Evolutionary conservation across 37 sponge, comb jelly and placozoan genomes (phyloP), one percentile per base, ranked within the genome.

Genomic region (Eunapius fragilis): DNA sequence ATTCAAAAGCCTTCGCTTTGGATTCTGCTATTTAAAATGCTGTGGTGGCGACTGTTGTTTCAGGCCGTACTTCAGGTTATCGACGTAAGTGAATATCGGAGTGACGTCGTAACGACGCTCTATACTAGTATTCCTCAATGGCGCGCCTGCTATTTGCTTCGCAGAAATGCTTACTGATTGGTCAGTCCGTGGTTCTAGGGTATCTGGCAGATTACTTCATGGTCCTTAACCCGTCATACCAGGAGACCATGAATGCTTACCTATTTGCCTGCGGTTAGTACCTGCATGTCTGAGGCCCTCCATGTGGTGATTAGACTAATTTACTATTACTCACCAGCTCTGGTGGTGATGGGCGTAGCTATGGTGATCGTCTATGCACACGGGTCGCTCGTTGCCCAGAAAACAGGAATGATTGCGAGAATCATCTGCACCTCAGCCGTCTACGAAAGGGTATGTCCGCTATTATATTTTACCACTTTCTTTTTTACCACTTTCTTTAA

Each of bases 391-490:
- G 25, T 81, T 2, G 86, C 82, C 12, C 81, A 76, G 38, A 88
- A 80, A 33, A 70, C 70, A 24, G 92, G 92, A 37, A 85, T 87
- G 92, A 30, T 78, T 23, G 68, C 31, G 22, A 68, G 92, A 67
- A 85, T 92, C 77, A 85, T 81, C 28, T 28, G 67, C 22, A 85
- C 88, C 25, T 19, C 80, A n/a, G 89, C 92, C 72, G 83, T 92
- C 17, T 85, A 92, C 49, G 75, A 88, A 35, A 92, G 88, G 84
- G 92, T 92, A 76, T 31, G 68, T 9, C 30, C 14, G 17, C 47
- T 58, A 17, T 58, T 11, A 58, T 17, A 17, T 17, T 2, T 58
- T 58, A 19, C 14, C 22, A 58, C 17, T 2, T 58, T 3, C 41
- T 41, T 41, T 41, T 9, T 41, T 19, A 58, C 17, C 14, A 58